Base-by-base conservation (phyloP, 2,888 invertebrate genomes). In the Aleiodes testaceus region DNA sequence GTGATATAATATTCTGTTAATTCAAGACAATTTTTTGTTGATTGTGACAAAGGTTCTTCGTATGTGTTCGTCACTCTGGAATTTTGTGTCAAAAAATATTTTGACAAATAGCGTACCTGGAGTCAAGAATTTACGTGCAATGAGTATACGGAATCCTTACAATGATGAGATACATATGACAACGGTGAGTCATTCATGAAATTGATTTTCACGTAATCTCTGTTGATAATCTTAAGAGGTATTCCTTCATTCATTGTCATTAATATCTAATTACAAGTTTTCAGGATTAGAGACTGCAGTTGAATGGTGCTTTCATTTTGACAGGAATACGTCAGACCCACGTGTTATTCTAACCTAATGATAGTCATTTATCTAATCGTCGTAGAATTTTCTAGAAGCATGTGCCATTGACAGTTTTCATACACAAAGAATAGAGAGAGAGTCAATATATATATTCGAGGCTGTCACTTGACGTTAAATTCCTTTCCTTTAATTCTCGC, bases 101-200 rank as follows among this genome's bases (percentile, higher is more conserved):
- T 18, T 18, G 45, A 59, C 59, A 14, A 45, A 63, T 1, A 59
- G 42, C 20, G 45, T 44, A 63, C 44, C 44, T 45, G 63, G 52
- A 12, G 16, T 52, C 4, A 36, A 45, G 4, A 52, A 50, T 61
- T 47, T 59, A 71, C 75, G 76, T 80, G 81, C 79, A 75, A 84
- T 83, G 83, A 81, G 77, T 70, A 7, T 68, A 11, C 63, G 1
- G 9, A 30, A 3, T 49, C 59, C 77, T 63, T 75, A 74, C 67
- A 79, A 81, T 50, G 84, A 85, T 79, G 85, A 84, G 68, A 77
- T 79, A 74, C 82, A 84, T 72, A 84, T 85, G 84, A 84, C 84
- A 75, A 85, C 85, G 75, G 85, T 85, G 72, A 75, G 79, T 75
- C 47, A 72, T 9, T 52, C 6, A 42, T 50, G 55, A 72, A 55